Percentiles rank a stretch among this genome's conserved stretches.
Conservation (phyloP, 2,888 invertebrate genomes). For the Lasius fuliginosus region DNA sequence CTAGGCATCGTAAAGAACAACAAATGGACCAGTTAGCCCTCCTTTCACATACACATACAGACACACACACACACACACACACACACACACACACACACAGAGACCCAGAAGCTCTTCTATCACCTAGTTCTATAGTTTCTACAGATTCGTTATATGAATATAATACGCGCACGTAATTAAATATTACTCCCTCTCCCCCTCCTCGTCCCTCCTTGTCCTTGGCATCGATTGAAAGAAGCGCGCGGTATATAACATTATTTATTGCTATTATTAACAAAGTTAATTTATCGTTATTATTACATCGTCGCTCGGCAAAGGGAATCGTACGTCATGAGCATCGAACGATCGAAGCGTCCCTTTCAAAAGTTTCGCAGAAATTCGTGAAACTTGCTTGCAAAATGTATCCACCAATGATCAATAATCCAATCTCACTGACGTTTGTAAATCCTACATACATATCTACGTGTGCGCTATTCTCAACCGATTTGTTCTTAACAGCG, state of each 20-base stretch:
- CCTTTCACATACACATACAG: neutral
- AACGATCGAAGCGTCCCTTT: conserved; percentile 4
- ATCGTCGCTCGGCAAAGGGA: conserved; percentile 19
- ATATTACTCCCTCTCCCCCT: conserved; percentile 30
- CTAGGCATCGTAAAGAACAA: conserved; percentile 39
- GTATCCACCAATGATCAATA: neutral
- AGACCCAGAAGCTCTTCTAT: conserved; percentile 57
- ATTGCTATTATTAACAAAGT: conserved; percentile 56
- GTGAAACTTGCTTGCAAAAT: conserved; percentile 4
- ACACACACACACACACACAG: no score
- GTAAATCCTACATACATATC: conserved; percentile 27
- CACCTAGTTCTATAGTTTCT: conserved; percentile 70
- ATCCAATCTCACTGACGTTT: conserved; percentile 22
- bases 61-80: neutral
- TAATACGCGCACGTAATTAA: conserved; percentile 63
- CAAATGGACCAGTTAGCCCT: conserved; percentile 19
- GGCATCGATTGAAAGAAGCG: conserved; percentile 18
- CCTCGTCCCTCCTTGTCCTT: neutral
- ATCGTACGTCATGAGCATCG: neutral
- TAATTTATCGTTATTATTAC: conserved; percentile 51
- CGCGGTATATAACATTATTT: conserved; percentile 65
- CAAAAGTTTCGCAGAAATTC: neutral
- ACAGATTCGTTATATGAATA: conserved; percentile 65
- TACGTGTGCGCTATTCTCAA: conserved; percentile 5
- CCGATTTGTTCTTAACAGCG: conserved; percentile 20